Base-by-base conservation (phyloP, 1,140 invertebrate species). In the Nephotettix cincticeps region DNA sequence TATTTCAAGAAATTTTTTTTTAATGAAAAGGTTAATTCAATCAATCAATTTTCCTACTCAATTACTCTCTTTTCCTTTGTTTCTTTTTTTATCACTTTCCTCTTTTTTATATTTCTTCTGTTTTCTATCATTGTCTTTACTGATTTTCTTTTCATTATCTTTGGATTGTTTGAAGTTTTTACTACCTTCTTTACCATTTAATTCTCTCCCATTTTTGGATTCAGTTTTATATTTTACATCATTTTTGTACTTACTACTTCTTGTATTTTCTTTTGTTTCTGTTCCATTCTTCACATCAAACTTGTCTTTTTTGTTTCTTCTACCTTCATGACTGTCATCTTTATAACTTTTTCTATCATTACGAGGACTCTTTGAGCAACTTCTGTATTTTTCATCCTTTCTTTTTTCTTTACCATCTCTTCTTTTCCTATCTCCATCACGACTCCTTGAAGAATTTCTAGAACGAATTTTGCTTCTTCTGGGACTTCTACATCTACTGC, bases 131-230 rank as follows among this genome's bases (percentile, higher is more conserved):
- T n/a, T 54, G 58, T n/a, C 19, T 23, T 68, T 56, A 71, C 69
- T 63, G 68, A 69, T 70, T 74, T 69, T 72, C 40, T 74, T 70
- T 61, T 54, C 23, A 54, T 54, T 54, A 54, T 54, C 23, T 19
- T 54, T 54, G 3, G 17, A 19, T 6, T 54, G 17, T 19, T 54
- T 54, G 3, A 9, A 3, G 19, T 54, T 4, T 19, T 54, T 54
- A n/a, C 58, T 69, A 70, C 71, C 72, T 74, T 74, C 75, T 74
- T 73, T 73, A 74, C 68, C 74, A 75, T 69, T 77, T 74, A 73
- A 73, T 72, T 72, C 72, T 64, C 73, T 75, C 72, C 76, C 76
- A 72, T 69, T 75, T 29, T 56, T 40, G 30, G 45, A 28, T 66
- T 69, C 58, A 21, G 28, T 71, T 45, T 21, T 73, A 69, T 72